Evolutionary conservation across 2,797 vertebrate species (phyloP).

Genomic region (Remorina albescens): DNA sequence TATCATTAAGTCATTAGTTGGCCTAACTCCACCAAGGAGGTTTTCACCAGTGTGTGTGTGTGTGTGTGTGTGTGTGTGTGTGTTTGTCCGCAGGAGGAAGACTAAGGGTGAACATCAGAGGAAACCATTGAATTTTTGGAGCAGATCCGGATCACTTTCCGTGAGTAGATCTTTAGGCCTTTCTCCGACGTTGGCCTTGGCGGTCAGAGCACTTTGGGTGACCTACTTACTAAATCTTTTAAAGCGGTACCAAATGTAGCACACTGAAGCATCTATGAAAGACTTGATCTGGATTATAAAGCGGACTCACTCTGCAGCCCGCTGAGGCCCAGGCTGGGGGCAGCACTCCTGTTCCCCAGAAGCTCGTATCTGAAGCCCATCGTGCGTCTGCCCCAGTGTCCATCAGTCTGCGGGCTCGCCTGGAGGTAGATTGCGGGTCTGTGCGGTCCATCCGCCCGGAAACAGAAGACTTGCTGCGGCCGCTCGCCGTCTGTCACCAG

Average conservation of each 20-base stretch:
- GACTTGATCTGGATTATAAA: background rate
- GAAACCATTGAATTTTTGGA: background rate
- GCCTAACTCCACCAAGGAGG: too few relatives aligned
- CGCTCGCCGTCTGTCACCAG: slow-evolving; percentile 70
- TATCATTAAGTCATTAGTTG: background rate
- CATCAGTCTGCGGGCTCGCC: slow-evolving; percentile 77
- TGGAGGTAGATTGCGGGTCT: slow-evolving; percentile 85
- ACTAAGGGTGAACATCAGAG: too few relatives aligned
- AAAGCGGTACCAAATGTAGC: background rate
- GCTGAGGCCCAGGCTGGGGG: slow-evolving; percentile 45
- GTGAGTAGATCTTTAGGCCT: background rate
- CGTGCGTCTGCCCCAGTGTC: slow-evolving; percentile 66
- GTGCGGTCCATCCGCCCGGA: slow-evolving; percentile 66
- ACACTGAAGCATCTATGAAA: background rate
- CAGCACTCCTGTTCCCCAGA: slow-evolving; percentile 73
- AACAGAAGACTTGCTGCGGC: slow-evolving; percentile 81
- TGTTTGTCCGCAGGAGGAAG: too few relatives aligned
- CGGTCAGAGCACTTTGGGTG: too few relatives aligned
- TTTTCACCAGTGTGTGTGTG: background rate
- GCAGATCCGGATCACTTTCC: background rate
- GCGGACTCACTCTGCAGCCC: slow-evolving; percentile 73
- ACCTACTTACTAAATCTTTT: background rate
- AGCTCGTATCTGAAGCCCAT: slow-evolving; percentile 88
- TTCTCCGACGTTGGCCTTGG: background rate
- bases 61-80: too few relatives aligned